Evolutionary conservation across 2,797 vertebrate species (phyloP).

Genomic region (Clarias laeviceps): DNA sequence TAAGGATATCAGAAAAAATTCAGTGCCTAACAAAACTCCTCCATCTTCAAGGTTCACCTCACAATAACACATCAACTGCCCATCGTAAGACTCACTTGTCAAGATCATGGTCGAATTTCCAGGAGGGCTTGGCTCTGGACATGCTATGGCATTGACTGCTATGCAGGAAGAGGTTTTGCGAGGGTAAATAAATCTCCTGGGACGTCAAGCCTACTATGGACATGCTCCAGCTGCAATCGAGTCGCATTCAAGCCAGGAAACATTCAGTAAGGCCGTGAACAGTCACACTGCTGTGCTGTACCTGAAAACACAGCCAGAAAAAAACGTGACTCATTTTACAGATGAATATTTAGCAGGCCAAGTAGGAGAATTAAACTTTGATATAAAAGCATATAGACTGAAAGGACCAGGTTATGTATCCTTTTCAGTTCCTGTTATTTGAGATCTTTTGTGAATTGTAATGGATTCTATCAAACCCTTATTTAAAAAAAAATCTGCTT

Average conservation of each 20-base stretch:
- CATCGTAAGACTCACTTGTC: constrained; percentile 81
- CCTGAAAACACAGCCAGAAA: constrained; percentile 69
- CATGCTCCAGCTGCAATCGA: constrained; percentile 81
- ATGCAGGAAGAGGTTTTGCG: constrained; percentile 85
- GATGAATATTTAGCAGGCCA: constrained; percentile 30
- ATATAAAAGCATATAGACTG: not conserved
- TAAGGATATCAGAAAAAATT: constrained; percentile 20
- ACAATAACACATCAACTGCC: constrained; percentile 29
- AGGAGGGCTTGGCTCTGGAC: constrained; percentile 84
- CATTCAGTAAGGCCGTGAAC: constrained; percentile 62
- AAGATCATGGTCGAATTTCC: constrained; percentile 76
- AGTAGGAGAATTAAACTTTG: not conserved
- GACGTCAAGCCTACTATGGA: constrained; percentile 90
- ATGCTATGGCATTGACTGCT: constrained; percentile 81
- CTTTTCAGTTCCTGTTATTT: constrained; percentile 1
- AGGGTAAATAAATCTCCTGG: constrained; percentile 87
- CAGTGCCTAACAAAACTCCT: constrained; percentile 32
- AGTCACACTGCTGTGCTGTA: constrained; percentile 69
- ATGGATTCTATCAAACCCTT: not conserved
- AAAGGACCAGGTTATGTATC: constrained; percentile 1
- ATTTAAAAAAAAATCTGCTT: not conserved
- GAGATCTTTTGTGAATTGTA: not conserved
- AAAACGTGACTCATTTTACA: constrained; percentile 48
- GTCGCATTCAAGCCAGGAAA: constrained; percentile 77
- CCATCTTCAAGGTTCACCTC: constrained; percentile 22